Conservation (phyloP, 2,113 vertebrate species). For the Notarius lentiginosus region DNA sequence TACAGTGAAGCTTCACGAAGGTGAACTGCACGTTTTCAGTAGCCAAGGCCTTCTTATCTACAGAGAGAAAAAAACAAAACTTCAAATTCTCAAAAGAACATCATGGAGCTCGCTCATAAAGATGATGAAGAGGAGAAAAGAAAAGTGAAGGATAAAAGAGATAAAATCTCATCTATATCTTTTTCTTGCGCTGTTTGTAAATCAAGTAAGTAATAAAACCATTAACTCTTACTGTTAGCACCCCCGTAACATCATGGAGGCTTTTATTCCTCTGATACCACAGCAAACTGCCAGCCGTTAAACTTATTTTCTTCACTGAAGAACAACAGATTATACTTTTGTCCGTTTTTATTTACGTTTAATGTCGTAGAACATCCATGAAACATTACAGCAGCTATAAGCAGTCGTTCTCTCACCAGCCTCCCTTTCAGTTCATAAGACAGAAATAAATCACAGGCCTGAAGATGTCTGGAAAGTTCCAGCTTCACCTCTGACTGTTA, state of each 20-base stretch:
- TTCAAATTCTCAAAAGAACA: neutral
- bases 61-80: neutral
- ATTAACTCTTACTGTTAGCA: neutral
- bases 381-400: neutral
- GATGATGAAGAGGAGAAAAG: neutral
- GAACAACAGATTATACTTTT: neutral
- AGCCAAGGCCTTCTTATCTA: slow-evolving; percentile 83
- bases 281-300: neutral
- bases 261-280: neutral
- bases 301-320: neutral
- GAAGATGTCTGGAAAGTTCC: neutral
- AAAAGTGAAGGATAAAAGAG: too few species aligned
- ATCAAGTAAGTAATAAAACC: neutral
- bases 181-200: neutral
- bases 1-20: slow-evolving; percentile 91
- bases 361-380: neutral
- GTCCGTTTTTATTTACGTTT: neutral
- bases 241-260: neutral
- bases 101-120: neutral
- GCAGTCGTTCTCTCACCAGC: neutral
- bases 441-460: neutral
- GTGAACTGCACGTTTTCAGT: slow-evolving; percentile 88
- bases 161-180: neutral
- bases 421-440: neutral
- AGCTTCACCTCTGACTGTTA: neutral